phyloP scores from a whole-genome alignment of 2,113 vertebrate species.

The Euleptes europaea region DNA sequence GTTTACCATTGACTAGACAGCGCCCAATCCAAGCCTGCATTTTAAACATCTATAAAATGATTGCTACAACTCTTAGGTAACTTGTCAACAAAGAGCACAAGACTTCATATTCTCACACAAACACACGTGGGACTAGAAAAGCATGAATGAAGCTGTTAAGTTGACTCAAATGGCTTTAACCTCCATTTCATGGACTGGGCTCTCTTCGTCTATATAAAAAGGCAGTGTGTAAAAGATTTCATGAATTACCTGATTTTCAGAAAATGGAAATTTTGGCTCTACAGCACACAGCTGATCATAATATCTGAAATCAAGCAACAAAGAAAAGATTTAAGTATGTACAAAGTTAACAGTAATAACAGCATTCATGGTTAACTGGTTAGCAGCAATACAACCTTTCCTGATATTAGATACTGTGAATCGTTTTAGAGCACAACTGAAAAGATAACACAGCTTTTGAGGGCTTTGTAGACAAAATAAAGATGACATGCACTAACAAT shows the following conservation, averaged over 20 bases:
- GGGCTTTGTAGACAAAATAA: neutral
- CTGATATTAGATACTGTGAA: neutral
- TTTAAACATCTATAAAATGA: neutral
- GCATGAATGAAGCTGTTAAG: neutral
- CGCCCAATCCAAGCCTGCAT: neutral
- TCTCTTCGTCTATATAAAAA: neutral
- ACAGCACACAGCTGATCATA: constrained; percentile 96
- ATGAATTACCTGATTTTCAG: constrained; percentile 92
- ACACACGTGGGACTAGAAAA: neutral
- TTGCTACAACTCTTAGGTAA: neutral
- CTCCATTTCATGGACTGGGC: neutral
- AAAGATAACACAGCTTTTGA: neutral
- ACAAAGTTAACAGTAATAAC: neutral
- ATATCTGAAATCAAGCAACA: constrained; percentile 78
- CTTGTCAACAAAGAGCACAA: neutral
- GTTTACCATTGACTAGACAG: neutral
- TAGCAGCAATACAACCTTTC: neutral
- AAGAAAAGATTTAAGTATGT: neutral
- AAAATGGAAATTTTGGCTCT: constrained; percentile 97
- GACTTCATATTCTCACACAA: neutral
- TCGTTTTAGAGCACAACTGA: neutral
- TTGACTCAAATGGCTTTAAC: neutral
- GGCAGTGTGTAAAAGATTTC: neutral
- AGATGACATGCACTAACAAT: neutral
- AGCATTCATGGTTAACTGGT: no score